phyloP scores from a whole-genome alignment of 2,888 invertebrate species.

The Bombylius discolor region DNA sequence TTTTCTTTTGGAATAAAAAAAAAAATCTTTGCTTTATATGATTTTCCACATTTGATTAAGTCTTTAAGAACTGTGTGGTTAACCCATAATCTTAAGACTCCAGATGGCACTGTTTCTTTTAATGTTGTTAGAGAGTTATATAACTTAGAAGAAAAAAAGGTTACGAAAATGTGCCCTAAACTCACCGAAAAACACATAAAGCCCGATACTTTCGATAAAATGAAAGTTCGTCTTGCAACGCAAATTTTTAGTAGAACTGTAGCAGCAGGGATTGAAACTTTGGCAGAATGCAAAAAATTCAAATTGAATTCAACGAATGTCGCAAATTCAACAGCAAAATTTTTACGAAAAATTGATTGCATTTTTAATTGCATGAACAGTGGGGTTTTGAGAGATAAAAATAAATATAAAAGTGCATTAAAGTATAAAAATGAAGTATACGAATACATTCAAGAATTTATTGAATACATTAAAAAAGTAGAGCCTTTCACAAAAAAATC shows the following conservation, averaged over 20 bases:
- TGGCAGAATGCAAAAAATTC: not conserved
- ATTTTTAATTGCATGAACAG: conserved; percentile 1
- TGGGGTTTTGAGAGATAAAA: too few species aligned
- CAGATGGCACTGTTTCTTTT: not conserved
- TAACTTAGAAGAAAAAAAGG: not conserved
- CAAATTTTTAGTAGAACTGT: not conserved
- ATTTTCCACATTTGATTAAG: conserved; percentile 4
- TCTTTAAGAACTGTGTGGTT: not conserved
- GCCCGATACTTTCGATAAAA: conserved; percentile 2
- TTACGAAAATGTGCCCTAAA: conserved; percentile 4
- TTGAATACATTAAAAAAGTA: too few species aligned
- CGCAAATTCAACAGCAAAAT: not conserved
- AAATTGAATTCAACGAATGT: not conserved
- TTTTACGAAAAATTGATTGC: conserved; percentile 1
- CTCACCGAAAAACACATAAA: not conserved
- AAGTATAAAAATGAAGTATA: too few species aligned
- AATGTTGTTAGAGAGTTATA: conserved; percentile 4
- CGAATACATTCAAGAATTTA: too few species aligned
- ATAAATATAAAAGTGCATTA: too few species aligned
- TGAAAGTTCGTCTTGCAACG: not conserved
- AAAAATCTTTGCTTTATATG: conserved; percentile 4
- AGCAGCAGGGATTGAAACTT: not conserved
- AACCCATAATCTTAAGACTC: not conserved
- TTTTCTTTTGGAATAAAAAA: not conserved
- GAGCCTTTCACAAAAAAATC: too few species aligned